Conservation (phyloP, 2,797 vertebrate species). For the Otolemur crassicaudatus region DNA sequence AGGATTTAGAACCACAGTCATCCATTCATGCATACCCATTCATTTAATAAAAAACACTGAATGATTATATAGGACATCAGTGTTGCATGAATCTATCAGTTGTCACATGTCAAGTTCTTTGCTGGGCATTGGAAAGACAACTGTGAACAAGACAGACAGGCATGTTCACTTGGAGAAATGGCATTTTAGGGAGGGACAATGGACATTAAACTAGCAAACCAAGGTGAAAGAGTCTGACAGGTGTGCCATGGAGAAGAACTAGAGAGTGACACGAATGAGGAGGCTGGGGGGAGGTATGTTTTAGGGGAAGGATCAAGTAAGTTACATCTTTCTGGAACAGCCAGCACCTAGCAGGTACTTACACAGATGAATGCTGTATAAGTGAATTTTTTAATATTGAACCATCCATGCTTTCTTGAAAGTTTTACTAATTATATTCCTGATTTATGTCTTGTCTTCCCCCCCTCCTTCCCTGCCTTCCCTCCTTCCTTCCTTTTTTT, state of each 20-base stretch:
- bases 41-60: background rate
- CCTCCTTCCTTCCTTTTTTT: too few species aligned
- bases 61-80: background rate
- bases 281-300: accelerated
- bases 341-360: accelerated
- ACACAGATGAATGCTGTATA: accelerated
- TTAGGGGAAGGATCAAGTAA: background rate
- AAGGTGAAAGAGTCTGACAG: background rate
- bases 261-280: background rate
- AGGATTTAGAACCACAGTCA: background rate
- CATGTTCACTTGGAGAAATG: accelerated
- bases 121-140: background rate
- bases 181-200: background rate
- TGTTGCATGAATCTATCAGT: background rate
- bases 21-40: background rate
- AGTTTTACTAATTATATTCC: background rate
- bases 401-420: background rate
- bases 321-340: background rate
- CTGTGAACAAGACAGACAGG: background rate
- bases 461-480: too few species aligned
- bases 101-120: accelerated
- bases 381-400: background rate
- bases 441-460: background rate
- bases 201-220: background rate
- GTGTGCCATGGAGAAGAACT: accelerated